These are phyloP conservation scores for Plagiodera versicolora DNA, from an alignment of 2,888 invertebrate genomes.

Conservation along the genomic window DNA sequence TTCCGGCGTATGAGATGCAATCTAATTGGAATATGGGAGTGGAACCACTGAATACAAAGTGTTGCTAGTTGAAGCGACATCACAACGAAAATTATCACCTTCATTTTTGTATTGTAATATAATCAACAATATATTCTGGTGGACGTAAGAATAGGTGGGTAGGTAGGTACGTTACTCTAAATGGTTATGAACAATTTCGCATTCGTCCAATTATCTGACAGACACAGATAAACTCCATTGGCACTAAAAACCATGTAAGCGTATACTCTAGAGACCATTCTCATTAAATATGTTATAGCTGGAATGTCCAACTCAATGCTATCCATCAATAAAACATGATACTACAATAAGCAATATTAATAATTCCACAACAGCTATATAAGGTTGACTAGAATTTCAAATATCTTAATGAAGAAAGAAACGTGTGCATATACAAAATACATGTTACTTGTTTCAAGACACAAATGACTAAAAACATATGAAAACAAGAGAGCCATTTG, in stretches of 20 bases:
- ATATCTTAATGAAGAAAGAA: not conserved
- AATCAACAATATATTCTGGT: too few relatives aligned
- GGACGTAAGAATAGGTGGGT: too few relatives aligned
- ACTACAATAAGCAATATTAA: not conserved
- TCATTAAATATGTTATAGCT: not conserved
- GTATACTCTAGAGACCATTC: not conserved
- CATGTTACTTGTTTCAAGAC: not conserved
- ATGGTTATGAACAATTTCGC: too few relatives aligned
- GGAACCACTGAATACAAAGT: constrained; percentile 2
- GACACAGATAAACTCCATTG: too few relatives aligned
- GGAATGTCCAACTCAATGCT: not conserved
- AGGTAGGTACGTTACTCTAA: too few relatives aligned
- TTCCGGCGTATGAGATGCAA: constrained; percentile 16
- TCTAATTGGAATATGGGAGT: not conserved
- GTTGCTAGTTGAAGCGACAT: not conserved
- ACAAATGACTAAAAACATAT: not conserved
- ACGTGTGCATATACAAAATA: not conserved
- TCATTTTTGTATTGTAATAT: too few relatives aligned
- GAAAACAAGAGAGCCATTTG: too few relatives aligned
- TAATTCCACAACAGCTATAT: not conserved
- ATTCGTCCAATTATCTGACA: too few relatives aligned
- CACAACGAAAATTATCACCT: too few relatives aligned
- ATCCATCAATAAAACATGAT: not conserved
- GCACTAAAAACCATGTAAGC: not conserved
- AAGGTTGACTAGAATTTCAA: not conserved